These are phyloP conservation scores for Epinephelus fuscoguttatus DNA, from an alignment of 2,113 vertebrate species.

Conservation along the genomic window DNA sequence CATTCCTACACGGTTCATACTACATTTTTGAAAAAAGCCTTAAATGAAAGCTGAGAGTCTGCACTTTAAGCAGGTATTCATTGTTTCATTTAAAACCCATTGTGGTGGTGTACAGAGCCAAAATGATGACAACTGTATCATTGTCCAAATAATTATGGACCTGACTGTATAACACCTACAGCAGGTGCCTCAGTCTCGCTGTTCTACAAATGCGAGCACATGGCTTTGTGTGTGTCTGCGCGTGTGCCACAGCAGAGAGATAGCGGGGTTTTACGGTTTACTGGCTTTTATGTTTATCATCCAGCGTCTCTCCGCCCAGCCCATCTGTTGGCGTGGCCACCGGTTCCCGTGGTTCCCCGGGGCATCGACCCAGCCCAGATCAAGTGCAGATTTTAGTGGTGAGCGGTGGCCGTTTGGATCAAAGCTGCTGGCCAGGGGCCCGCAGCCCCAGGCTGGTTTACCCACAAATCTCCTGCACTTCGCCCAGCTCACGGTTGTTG, in stretches of 20 bases:
- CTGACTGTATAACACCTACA: not conserved
- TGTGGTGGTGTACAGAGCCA: too few relatives aligned
- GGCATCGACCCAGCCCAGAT: not conserved
- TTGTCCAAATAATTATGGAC: too few relatives aligned
- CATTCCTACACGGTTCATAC: too few relatives aligned
- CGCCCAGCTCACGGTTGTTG: not conserved
- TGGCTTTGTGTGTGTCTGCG: not conserved
- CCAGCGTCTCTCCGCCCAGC: not conserved
- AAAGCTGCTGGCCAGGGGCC: conserved; percentile 27
- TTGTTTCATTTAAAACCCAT: too few relatives aligned
- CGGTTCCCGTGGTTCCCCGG: not conserved
- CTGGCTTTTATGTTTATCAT: conserved; percentile 10
- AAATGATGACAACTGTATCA: too few relatives aligned
- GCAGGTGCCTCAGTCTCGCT: not conserved
- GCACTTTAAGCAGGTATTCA: too few relatives aligned
- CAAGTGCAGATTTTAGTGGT: not conserved
- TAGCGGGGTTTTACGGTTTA: not conserved
- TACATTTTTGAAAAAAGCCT: too few relatives aligned
- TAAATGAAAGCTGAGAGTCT: too few relatives aligned
- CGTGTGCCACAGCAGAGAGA: not conserved
- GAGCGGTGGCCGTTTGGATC: conserved; percentile 11
- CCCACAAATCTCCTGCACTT: not conserved
- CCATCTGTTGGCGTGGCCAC: conserved; percentile 13
- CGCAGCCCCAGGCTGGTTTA: not conserved
- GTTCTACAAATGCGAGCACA: not conserved